Conservation (phyloP, 2,888 invertebrate species). For the Heliconius erato region DNA sequence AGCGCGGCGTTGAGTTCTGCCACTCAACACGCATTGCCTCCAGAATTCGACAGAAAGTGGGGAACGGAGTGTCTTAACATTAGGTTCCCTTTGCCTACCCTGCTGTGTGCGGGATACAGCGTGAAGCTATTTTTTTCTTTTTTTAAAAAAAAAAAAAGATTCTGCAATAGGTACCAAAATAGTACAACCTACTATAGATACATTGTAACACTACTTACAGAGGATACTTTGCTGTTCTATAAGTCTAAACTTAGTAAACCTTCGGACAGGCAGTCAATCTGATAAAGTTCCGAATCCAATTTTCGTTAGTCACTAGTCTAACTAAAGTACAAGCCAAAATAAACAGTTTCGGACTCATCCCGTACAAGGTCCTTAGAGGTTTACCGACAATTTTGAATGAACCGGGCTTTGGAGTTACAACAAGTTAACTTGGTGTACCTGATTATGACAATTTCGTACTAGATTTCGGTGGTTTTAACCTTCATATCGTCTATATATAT, state of each 20-base stretch:
- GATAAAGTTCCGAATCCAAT: slow-evolving; percentile 31
- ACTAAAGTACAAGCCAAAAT: slow-evolving; percentile 33
- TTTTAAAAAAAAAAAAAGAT: not conserved
- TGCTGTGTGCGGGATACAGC: too few relatives aligned
- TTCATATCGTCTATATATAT: too few relatives aligned
- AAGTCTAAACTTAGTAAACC: slow-evolving; percentile 20
- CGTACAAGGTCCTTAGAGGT: slow-evolving; percentile 21
- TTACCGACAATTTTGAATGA: slow-evolving; percentile 20
- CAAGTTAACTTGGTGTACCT: slow-evolving; percentile 10
- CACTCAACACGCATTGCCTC: too few relatives aligned
- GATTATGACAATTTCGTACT: not conserved
- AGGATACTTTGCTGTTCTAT: not conserved
- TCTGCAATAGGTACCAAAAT: too few relatives aligned
- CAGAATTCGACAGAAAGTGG: too few relatives aligned
- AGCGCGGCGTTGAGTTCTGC: too few relatives aligned
- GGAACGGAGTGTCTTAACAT: too few relatives aligned
- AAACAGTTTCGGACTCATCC: slow-evolving; percentile 27
- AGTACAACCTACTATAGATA: not conserved
- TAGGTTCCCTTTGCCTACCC: too few relatives aligned
- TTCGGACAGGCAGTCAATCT: slow-evolving; percentile 19
- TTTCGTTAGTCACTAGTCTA: slow-evolving; percentile 24
- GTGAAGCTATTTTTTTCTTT: too few relatives aligned
- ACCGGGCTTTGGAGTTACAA: not conserved
- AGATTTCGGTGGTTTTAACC: not conserved
- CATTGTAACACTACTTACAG: not conserved